Evolutionary conservation across 1,140 invertebrate species (phyloP).

Genomic region (Diuraphis noxia): DNA sequence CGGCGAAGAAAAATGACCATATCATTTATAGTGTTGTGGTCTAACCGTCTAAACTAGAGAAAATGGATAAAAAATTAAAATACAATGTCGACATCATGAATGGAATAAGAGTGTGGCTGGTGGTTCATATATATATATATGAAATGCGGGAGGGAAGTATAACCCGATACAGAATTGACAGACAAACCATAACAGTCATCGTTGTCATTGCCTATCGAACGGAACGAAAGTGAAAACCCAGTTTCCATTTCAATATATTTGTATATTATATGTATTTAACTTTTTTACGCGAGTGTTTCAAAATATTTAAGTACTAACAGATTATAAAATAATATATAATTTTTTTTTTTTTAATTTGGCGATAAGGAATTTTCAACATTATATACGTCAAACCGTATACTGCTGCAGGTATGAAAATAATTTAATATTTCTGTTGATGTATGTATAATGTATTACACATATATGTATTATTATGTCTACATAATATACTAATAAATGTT

Average conservation of each 20-base stretch:
- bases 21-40: not conserved
- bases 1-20: conserved; percentile 4
- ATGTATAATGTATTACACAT: too few relatives aligned
- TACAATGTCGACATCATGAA: conserved; percentile 51
- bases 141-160: conserved; percentile 39
- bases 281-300: conserved; percentile 10
- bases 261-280: not conserved
- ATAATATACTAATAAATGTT: not conserved
- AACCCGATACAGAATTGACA: conserved; percentile 33
- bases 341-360: not conserved
- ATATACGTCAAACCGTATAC: not conserved
- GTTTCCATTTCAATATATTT: conserved; percentile 38
- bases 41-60: not conserved
- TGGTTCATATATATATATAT: not conserved
- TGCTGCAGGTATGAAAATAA: conserved; percentile 5
- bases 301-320: not conserved
- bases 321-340: not conserved
- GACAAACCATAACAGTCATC: conserved; percentile 52
- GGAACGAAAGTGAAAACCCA: conserved; percentile 52
- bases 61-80: conserved; percentile 30
- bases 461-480: not conserved
- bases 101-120: conserved; percentile 25
- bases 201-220: conserved; percentile 50
- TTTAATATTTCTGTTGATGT: not conserved
- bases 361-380: not conserved